phyloP scores from a whole-genome alignment of 2,888 invertebrate genomes.

The Ischnus inquisitorius region DNA sequence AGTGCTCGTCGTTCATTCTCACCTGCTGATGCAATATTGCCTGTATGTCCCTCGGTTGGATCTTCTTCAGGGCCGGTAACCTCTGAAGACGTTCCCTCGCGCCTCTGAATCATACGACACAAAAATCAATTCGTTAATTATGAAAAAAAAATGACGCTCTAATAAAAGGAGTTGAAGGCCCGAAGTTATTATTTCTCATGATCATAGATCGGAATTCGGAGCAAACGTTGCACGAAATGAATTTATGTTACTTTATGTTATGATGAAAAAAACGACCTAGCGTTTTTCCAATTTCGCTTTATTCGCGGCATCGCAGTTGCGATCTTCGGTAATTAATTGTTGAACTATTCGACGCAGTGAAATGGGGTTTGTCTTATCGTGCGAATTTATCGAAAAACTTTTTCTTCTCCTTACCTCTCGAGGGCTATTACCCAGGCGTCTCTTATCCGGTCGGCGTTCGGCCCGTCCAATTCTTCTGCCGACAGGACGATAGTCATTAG shows the following conservation, averaged over 20 bases:
- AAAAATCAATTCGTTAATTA: conserved; percentile 34
- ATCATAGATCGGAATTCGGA: too few relatives aligned
- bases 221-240: too few relatives aligned
- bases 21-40: conserved; percentile 83
- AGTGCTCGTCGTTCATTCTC: conserved; percentile 59
- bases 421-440: conserved; percentile 99
- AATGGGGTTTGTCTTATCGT: conserved; percentile 8
- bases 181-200: background rate
- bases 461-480: conserved; percentile 83
- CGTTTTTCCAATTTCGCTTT: background rate
- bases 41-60: conserved; percentile 89
- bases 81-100: conserved; percentile 95
- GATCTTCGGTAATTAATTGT: conserved; percentile 20
- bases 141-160: too few relatives aligned
- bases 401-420: conserved; percentile 92
- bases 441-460: conserved; percentile 88
- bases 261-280: too few relatives aligned
- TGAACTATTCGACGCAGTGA: conserved; percentile 10
- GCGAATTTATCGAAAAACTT: conserved; percentile 29
- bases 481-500: conserved; percentile 72
- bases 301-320: background rate
- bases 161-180: background rate
- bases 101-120: conserved; percentile 76
- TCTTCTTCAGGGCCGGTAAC: conserved; percentile 95
- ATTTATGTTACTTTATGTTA: too few relatives aligned